Evolutionary conservation across 2,113 vertebrate species (phyloP), one percentile per base, ranked within the genome.

Genomic region (Glaucidium brasilianum): DNA sequence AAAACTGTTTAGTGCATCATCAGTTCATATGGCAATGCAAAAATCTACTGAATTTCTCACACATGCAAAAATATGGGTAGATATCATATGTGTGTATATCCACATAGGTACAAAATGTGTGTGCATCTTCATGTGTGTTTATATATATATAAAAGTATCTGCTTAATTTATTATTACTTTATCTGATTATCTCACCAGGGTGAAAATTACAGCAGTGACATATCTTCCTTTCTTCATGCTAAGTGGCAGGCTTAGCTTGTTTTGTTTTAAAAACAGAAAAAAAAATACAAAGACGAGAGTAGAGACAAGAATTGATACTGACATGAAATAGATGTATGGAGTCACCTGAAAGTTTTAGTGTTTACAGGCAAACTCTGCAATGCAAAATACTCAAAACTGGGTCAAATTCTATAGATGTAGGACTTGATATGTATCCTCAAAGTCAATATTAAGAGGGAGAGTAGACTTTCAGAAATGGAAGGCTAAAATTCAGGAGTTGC

Each of bases 1-100:
- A 92, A 90, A 96, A 50, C 63, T 91, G 62, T 53, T 92, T 74
- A 81, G 79, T 80, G 73, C 66, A 81, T 74, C 53, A 88, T 95
- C 92, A 94, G 29, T 96, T 97, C 68, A 95, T 55, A 90, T 92
- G 76, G 52, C 91, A 59, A 83, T 82, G 60, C 18, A 93, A 80
- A 90, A 92, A 94, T 75, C n/a, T 25, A 86, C 92, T 95, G 76
- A n/a, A 88, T 96, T 93, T 92, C 81, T 83, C 32, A 56, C 30
- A 30, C 74, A 35, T 27, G 25, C 37, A 84, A 94, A 56, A 76
- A 79, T 91, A 41, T 15, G 20, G 34, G 4, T 60, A 52, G 82
- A 49, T 79, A 79, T 87, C 39, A 35, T 49, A 27, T 80, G 18
- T 68, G 20, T 88, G 32, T 66, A 22, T 79, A 39, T 62, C 35